Evolutionary conservation across 1,140 invertebrate species (phyloP), one percentile per base, ranked within the genome.

Genomic region (Callitettix versicolor): DNA sequence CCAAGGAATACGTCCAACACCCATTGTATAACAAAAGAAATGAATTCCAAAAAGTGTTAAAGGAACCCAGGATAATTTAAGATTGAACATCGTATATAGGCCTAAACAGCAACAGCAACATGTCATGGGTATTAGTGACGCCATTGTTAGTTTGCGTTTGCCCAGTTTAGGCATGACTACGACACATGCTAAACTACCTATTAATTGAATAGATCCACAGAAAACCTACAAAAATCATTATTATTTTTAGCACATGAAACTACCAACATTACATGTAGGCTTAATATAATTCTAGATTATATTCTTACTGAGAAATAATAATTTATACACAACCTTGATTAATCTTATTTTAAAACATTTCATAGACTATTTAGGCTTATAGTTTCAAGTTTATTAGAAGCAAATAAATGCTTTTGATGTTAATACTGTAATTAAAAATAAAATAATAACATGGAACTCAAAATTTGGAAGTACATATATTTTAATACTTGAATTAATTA

Each of bases 141-240:
- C 20, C 3, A 68, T 49, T 1, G 55, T 60, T 12, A 70, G 47
- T 1, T 62, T 17, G 34, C 72, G 56, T 55, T 72, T 65, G 34
- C 73, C 70, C 20, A 70, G 15, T 12, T 42, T 24, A 1, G 34
- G 36, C 34, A 60, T 54, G 5, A 53, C 40, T 9, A 55, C 33
- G 12, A 56, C 58, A n/a, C 58, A 59, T 14, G 33, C 15, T 4
- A 61, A 4, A 6, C 49, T 30, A 6, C 60, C 60, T 0, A 43
- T 7, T 11, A 36, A 11, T 22, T 56, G 53, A 3, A 55, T 30
- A 49, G 5, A 26, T 53, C n/a, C 47, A 55, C 21, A 52, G 26
- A 46, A 40, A 15, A 33, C 51, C 52, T 43, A 26, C 2, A 26
- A 21, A 40, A 17, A 46, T n/a, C 30, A 18, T 22, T 50, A 36